phyloP scores from a whole-genome alignment of 2,888 invertebrate species.

The Camptogramma bilineatum region DNA sequence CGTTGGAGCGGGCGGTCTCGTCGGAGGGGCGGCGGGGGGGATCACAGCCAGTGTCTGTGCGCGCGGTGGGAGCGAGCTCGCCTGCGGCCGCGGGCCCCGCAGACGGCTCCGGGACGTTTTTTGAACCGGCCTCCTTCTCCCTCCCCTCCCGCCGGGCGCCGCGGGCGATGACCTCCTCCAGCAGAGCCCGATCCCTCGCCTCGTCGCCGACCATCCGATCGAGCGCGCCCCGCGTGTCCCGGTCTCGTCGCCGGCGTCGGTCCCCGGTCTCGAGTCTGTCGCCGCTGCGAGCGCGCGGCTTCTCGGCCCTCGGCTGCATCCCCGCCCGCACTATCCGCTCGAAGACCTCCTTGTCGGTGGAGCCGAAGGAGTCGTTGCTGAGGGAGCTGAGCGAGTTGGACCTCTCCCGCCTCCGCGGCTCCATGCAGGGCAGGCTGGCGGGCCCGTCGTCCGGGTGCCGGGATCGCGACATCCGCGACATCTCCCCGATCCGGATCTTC shows the following conservation, averaged over 20 bases:
- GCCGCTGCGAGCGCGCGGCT: constrained; percentile 57
- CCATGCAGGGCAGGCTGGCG: constrained; percentile 59
- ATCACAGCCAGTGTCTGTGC: constrained; percentile 74
- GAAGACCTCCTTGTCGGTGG: constrained; percentile 88
- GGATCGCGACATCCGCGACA: neutral
- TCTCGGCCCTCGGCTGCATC: constrained; percentile 75
- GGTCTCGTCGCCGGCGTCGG: constrained; percentile 40
- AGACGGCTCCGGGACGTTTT: constrained; percentile 92
- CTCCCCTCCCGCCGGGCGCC: constrained; percentile 65
- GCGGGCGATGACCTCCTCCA: constrained; percentile 89
- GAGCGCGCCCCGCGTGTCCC: constrained; percentile 49
- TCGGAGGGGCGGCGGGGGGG: constrained; percentile 48
- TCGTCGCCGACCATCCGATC: constrained; percentile 64
- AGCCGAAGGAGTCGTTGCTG: constrained; percentile 83
- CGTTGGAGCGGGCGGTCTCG: constrained; percentile 72
- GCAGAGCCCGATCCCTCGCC: constrained; percentile 62
- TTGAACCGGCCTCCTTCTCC: constrained; percentile 74
- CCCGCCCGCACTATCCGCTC: constrained; percentile 92
- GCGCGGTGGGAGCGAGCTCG: constrained; percentile 72
- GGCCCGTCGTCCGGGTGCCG: constrained; percentile 54
- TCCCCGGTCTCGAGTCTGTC: constrained; percentile 52
- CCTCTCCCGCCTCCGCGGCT: constrained; percentile 43
- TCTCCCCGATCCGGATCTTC: constrained; percentile 19
- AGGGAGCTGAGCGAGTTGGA: constrained; percentile 69
- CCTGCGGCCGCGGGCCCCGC: constrained; percentile 86